Evolutionary conservation across 2,888 invertebrate species (phyloP).

Genomic region (Alitta virens): DNA sequence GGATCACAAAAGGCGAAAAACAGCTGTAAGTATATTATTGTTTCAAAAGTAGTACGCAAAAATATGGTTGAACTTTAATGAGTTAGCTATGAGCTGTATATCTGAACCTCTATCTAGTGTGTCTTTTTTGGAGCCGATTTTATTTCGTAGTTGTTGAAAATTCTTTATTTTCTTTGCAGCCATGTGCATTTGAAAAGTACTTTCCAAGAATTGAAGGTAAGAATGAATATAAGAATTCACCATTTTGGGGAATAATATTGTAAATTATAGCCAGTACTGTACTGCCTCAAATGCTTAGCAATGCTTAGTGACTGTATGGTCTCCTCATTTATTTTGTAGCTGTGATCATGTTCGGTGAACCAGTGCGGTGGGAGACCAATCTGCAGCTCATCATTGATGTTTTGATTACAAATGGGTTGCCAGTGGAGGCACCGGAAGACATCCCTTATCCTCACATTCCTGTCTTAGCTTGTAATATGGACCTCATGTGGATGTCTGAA

Average conservation of each 20-base stretch:
- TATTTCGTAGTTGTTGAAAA: neutral
- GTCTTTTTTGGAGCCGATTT: too few species aligned
- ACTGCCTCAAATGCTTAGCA: too few species aligned
- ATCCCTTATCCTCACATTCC: slow-evolving; percentile 66
- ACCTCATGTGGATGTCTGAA: slow-evolving; percentile 68
- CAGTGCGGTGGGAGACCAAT: slow-evolving; percentile 68
- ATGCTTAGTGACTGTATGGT: too few species aligned
- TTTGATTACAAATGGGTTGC: slow-evolving; percentile 64
- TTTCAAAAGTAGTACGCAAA: too few species aligned
- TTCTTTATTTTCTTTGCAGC: slow-evolving; percentile 40
- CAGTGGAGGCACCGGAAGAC: slow-evolving; percentile 48
- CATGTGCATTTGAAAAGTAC: slow-evolving; percentile 61
- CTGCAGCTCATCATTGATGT: slow-evolving; percentile 66
- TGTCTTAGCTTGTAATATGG: slow-evolving; percentile 69
- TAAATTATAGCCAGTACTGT: neutral
- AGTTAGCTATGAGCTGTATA: too few species aligned
- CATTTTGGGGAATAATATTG: neutral
- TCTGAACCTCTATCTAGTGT: too few species aligned
- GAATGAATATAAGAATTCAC: slow-evolving; percentile 19
- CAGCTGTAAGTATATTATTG: slow-evolving; percentile 42
- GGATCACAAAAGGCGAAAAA: slow-evolving; percentile 57
- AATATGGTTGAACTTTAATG: too few species aligned
- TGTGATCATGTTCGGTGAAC: slow-evolving; percentile 67
- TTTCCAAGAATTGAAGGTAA: slow-evolving; percentile 62
- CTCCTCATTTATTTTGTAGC: slow-evolving; percentile 55